A percentile compares a stretch with the other conserved stretches of the same genome.
These are phyloP conservation scores for Acanthisitta chloris DNA, from an alignment of 2,113 vertebrate genomes.

Conservation along the genomic window DNA sequence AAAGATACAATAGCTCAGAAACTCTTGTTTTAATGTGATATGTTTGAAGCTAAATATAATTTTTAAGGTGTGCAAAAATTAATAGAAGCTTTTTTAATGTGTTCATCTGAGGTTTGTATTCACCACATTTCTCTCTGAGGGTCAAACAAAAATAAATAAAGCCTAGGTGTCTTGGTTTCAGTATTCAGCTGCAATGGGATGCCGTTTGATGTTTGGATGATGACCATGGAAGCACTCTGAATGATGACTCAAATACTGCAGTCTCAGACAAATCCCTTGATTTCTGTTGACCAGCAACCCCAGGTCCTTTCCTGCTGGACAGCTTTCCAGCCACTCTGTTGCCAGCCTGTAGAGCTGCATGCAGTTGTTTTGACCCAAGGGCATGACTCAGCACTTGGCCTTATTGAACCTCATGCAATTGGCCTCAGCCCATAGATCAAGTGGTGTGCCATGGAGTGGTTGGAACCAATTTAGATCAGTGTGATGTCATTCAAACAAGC, in stretches of 20 bases:
- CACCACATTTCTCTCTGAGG: not conserved
- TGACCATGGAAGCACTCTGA: not conserved
- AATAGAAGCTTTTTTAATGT: not conserved
- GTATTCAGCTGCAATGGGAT: not conserved
- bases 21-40: not conserved
- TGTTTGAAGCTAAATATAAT: not conserved
- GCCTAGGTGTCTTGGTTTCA: not conserved
- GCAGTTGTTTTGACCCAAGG: not conserved
- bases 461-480: not conserved
- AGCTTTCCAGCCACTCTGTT: not conserved
- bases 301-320: not conserved
- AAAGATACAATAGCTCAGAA: not conserved
- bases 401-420: not conserved
- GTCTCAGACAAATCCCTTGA: not conserved
- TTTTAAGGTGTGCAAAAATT: not conserved
- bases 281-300: not conserved
- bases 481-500: not conserved
- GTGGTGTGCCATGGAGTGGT: too few relatives aligned
- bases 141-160: not conserved
- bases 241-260: not conserved
- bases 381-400: not conserved
- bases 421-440: fast-evolving
- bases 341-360: too few relatives aligned
- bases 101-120: not conserved
- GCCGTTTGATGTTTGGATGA: not conserved